Evolutionary conservation across 2,113 vertebrate species (phyloP).

Genomic region (Mionectes macconnelli): DNA sequence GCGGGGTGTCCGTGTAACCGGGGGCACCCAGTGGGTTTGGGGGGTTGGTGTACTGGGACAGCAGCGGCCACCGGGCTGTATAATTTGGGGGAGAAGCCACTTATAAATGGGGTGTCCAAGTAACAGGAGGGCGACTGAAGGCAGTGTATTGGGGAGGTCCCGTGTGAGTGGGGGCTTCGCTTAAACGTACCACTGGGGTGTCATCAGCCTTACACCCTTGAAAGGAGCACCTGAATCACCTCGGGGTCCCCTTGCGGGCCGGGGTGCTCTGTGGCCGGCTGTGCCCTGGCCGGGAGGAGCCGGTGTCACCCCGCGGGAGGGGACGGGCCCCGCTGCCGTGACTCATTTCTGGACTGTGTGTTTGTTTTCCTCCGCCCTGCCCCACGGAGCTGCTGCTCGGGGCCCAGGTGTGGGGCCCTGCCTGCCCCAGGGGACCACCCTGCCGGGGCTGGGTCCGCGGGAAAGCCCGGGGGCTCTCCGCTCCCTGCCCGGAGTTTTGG

Average conservation of each 20-base stretch:
- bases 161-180: background rate
- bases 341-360: background rate
- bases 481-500: background rate
- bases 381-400: background rate
- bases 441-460: background rate
- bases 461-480: slow-evolving; percentile 41
- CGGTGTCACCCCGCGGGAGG: background rate
- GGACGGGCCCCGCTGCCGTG: background rate
- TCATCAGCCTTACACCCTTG: background rate
- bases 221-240: fast-evolving
- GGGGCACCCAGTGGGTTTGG: fast-evolving
- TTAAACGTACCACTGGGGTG: background rate
- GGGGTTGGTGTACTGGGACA: background rate
- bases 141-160: fast-evolving
- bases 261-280: fast-evolving
- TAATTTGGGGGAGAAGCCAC: fast-evolving
- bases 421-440: background rate
- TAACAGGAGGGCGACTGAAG: too few species aligned
- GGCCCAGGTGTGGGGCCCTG: background rate
- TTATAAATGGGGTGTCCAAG: background rate
- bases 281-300: background rate
- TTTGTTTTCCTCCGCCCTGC: background rate
- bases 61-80: background rate
- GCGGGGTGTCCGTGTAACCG: background rate
- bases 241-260: background rate